These are phyloP conservation scores for Calephelis virginiensis DNA, from an alignment of 1,140 invertebrate species.

Conservation along the genomic window DNA sequence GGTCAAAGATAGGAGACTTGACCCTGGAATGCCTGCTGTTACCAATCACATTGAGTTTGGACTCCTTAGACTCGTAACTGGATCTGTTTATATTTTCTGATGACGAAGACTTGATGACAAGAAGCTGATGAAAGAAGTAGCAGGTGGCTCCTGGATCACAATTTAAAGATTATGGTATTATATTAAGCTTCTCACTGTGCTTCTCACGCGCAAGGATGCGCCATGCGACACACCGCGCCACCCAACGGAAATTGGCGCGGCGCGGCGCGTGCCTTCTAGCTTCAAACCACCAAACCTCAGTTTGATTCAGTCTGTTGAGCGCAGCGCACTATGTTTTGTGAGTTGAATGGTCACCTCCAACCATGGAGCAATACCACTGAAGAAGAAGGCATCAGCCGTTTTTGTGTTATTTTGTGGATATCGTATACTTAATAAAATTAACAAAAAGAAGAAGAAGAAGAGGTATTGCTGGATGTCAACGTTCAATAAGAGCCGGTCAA, in stretches of 20 bases:
- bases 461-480: not conserved
- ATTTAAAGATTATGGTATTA: too few relatives aligned
- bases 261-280: not conserved
- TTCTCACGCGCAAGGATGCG: not conserved
- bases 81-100: too few relatives aligned
- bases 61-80: too few relatives aligned
- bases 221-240: not conserved
- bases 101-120: too few relatives aligned
- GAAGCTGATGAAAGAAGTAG: too few relatives aligned
- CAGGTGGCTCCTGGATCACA: too few relatives aligned
- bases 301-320: not conserved
- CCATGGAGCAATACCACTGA: not conserved
- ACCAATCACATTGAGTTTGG: too few relatives aligned
- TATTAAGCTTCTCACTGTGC: slow-evolving; percentile 1
- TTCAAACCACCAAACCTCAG: not conserved
- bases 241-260: too few relatives aligned
- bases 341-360: not conserved
- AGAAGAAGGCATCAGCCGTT: slow-evolving; percentile 1
- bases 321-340: not conserved
- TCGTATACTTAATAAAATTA: not conserved
- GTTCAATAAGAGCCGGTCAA: not conserved
- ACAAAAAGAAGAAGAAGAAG: not conserved
- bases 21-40: too few relatives aligned
- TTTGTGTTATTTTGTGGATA: slow-evolving; percentile 1
- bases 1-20: too few relatives aligned